These are phyloP conservation scores for Sesia apiformis DNA, from an alignment of 2,888 invertebrate species.

Conservation along the genomic window DNA sequence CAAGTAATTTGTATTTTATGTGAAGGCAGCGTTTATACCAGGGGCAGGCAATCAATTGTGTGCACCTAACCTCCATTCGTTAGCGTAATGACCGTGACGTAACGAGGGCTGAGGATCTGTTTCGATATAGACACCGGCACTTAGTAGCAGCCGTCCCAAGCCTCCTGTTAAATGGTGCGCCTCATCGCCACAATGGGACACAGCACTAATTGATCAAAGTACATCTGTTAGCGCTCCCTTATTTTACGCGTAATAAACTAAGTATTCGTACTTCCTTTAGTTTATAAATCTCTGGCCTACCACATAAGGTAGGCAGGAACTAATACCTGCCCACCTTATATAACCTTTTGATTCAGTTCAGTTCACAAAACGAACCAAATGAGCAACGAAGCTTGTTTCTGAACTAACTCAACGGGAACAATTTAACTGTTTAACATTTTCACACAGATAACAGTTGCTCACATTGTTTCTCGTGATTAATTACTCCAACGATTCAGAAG, in stretches of 20 bases:
- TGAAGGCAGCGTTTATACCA: slow-evolving; percentile 3
- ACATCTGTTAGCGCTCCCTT: slow-evolving; percentile 16
- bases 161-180: slow-evolving; percentile 46
- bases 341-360: neutral
- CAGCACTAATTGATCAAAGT: slow-evolving; percentile 37
- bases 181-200: slow-evolving; percentile 31
- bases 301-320: neutral
- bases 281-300: no score
- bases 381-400: neutral
- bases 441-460: slow-evolving; percentile 29
- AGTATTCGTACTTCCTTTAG: neutral
- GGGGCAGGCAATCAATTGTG: slow-evolving; percentile 20
- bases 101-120: slow-evolving; percentile 35
- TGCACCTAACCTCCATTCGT: slow-evolving; percentile 39
- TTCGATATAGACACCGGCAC: slow-evolving; percentile 36
- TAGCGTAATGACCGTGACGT: slow-evolving; percentile 40
- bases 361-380: neutral
- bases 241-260: neutral
- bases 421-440: slow-evolving; percentile 33
- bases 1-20: neutral
- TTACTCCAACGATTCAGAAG: slow-evolving; percentile 19
- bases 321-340: neutral
- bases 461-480: slow-evolving; percentile 42
- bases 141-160: slow-evolving; percentile 51
- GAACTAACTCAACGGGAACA: slow-evolving; percentile 37